phyloP scores from a whole-genome alignment of 2,113 vertebrate species.

The Lycaon pictus region DNA sequence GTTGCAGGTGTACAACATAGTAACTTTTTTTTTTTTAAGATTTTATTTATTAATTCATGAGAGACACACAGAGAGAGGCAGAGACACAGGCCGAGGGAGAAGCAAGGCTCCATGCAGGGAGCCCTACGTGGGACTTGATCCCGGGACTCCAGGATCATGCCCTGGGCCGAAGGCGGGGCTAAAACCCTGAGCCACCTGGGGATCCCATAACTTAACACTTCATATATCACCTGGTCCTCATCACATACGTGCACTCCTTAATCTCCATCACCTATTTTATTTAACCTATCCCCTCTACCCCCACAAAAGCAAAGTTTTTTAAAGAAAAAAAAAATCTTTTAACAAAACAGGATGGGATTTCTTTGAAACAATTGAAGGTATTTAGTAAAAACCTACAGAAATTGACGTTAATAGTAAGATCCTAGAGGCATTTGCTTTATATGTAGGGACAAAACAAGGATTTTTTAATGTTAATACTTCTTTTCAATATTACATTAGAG shows the following conservation, averaged over 20 bases:
- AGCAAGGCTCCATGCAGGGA: no score
- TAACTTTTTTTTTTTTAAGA: no score
- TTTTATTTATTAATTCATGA: no score
- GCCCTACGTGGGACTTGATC: no score
- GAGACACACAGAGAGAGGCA: no score
- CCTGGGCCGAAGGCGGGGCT: no score
- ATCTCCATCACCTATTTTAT: not conserved
- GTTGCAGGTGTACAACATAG: no score
- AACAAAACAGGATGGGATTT: not conserved
- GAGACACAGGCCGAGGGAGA: no score
- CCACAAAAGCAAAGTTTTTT: not conserved
- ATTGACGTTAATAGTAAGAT: not conserved
- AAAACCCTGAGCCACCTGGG: no score
- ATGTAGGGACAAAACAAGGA: not conserved
- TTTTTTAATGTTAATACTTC: not conserved
- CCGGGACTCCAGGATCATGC: no score
- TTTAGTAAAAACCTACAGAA: slow-evolving; percentile 15
- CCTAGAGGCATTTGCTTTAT: not conserved
- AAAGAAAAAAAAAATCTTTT: not conserved
- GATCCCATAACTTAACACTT: no score
- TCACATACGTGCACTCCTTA: not conserved
- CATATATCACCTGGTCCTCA: not conserved
- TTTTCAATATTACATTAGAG: not conserved
- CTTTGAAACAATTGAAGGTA: not conserved
- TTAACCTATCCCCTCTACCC: not conserved